These are phyloP conservation scores for Nixonia krombeini DNA, from an alignment of 1,140 invertebrate species.

Conservation along the genomic window DNA sequence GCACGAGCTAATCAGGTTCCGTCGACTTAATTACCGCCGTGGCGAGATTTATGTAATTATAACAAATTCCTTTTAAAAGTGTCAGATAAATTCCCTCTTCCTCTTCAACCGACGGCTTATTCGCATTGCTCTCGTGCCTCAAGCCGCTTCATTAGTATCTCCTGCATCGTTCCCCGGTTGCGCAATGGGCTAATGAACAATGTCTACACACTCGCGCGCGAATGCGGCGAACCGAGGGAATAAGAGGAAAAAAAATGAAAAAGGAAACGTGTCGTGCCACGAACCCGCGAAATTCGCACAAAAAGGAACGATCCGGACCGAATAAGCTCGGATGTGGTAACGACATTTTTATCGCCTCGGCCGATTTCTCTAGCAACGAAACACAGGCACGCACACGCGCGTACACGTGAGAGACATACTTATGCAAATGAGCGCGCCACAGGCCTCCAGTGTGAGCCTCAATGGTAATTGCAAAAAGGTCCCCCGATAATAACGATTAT, in stretches of 20 bases:
- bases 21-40: conserved; percentile 37
- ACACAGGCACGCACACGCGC: too few species aligned
- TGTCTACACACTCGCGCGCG: too few species aligned
- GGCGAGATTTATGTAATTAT: conserved; percentile 37
- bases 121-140: conserved; percentile 13
- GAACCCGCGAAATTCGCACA: too few species aligned
- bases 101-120: background rate
- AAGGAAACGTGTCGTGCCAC: too few species aligned
- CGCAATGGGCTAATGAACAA: too few species aligned
- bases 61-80: conserved; percentile 34
- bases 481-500: conserved; percentile 35
- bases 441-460: conserved; percentile 28
- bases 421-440: conserved; percentile 36
- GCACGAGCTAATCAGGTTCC: conserved; percentile 40
- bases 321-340: conserved; percentile 12
- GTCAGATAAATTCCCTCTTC: conserved; percentile 16
- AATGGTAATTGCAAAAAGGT: conserved; percentile 43
- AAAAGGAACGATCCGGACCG: too few species aligned
- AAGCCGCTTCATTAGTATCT: too few species aligned
- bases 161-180: too few species aligned
- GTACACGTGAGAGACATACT: conserved; percentile 21
- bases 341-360: conserved; percentile 28
- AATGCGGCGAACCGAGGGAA: too few species aligned
- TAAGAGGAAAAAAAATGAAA: too few species aligned
- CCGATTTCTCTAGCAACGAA: conserved; percentile 22